A percentile compares a stretch with the other conserved stretches of the same genome.
phyloP scores from a whole-genome alignment of 2,113 vertebrate genomes.

The Archilochus colubris region DNA sequence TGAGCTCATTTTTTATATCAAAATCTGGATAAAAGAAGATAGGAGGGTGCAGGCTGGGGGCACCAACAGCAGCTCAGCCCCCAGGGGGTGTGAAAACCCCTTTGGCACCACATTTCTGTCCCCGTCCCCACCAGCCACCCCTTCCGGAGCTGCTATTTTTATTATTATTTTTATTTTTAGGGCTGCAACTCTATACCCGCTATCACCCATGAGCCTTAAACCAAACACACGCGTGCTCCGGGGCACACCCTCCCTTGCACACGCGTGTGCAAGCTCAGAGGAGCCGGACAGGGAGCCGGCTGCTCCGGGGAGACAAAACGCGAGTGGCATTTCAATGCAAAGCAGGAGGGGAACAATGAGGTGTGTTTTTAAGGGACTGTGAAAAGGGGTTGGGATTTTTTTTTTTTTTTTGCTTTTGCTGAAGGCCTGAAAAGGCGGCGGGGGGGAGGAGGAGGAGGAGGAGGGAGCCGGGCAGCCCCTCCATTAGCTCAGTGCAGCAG shows the following conservation, averaged over 20 bases:
- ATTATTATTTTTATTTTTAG: too few species aligned
- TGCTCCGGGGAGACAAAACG: conserved; percentile 74
- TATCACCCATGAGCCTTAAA: not conserved
- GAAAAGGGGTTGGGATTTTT: conserved; percentile 72
- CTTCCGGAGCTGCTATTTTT: too few species aligned
- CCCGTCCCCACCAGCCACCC: accelerated
- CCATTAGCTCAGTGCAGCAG: conserved; percentile 87
- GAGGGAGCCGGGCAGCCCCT: conserved; percentile 73
- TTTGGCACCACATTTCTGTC: not conserved
- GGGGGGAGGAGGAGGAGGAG: conserved; percentile 34
- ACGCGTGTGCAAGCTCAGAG: not conserved
- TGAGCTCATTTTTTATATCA: not conserved
- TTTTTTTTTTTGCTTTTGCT: conserved; percentile 6
- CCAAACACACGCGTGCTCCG: not conserved
- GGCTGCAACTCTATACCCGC: accelerated
- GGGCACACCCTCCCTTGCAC: not conserved
- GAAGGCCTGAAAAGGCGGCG: conserved; percentile 73
- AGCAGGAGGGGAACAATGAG: conserved; percentile 83
- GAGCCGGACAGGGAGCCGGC: not conserved
- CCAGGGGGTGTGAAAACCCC: accelerated
- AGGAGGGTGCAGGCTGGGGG: too few species aligned
- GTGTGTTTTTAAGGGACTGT: conserved; percentile 82
- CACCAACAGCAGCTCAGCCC: accelerated
- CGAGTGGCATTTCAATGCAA: conserved; percentile 78
- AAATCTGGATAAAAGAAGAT: accelerated